Evolutionary conservation across 2,888 invertebrate genomes (phyloP), one percentile per base, ranked within the genome.

Genomic region (Formica aserva): DNA sequence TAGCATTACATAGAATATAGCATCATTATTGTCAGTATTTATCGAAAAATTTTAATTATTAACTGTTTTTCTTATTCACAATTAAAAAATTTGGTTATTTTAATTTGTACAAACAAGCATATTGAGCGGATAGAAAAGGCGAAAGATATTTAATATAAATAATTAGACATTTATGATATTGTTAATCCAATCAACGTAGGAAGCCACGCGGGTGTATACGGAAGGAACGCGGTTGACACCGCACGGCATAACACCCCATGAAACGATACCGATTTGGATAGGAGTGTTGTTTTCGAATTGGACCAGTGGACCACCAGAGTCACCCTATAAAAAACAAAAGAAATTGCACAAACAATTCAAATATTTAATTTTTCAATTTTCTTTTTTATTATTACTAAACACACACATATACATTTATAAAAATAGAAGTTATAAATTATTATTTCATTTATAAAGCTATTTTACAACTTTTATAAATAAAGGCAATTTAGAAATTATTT

Each of bases 301-400:
- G 26, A 96, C 95, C 11, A 96, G 86, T 0, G 96, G 96, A 6
- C 96, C 96, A 0, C 96, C 96, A 0, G 95, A 96, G 84, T 96
- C 96, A 81, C 96, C 96, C 96, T 96, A 92, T 0, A 93, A 91
- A 41, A 29, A 52, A 75, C 9, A 18, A 18, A 57, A 57, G 0
- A 45, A 5, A 55, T 71, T 71, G 8, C 13, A 29, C 29, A 26
- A 57, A 55, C 3, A 15, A 26, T 52, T 35, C n/a, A 15, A 26
- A 8, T 0, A 15, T 26, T 29, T 38, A 55, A 48, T 35, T 9
- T n/a, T 74, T 35, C 29, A 62, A 26, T 29, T 26, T 1, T 74
- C 4, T 57, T 74, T 4, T 57, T 41, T 60, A 8, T 57, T 15
- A 9, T n/a, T 55, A 1, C 4, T 13, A 32, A 11, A 35, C 35